Evolutionary conservation across 2,797 vertebrate genomes (phyloP).

Genomic region (Oreonectes daqikongensis): DNA sequence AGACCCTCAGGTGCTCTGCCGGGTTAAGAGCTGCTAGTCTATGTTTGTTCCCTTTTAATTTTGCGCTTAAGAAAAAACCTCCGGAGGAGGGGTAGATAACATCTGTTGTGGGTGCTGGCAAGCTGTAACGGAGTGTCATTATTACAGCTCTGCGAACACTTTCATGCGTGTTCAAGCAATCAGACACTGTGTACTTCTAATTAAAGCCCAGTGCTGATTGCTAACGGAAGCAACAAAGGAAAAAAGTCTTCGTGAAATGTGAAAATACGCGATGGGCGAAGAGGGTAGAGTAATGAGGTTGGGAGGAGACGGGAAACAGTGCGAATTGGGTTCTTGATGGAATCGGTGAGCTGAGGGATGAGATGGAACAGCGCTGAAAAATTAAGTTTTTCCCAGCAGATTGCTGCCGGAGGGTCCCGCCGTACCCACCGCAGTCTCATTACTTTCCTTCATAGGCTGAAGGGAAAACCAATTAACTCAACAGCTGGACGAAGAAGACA

Average conservation of each 20-base stretch:
- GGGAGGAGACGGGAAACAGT: conserved; percentile 48
- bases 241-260: conserved; percentile 33
- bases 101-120: conserved; percentile 47
- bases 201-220: conserved; percentile 42
- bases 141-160: conserved; percentile 25
- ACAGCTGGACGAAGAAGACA: conserved; percentile 54
- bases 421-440: conserved; percentile 46
- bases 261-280: conserved; percentile 22
- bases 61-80: background rate
- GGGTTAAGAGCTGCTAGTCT: conserved; percentile 25
- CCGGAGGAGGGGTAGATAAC: conserved; percentile 28
- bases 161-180: conserved; percentile 41
- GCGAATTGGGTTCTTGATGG: conserved; percentile 50
- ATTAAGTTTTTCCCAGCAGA: conserved; percentile 44
- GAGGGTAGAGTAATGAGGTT: conserved; percentile 37
- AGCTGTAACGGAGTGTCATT: conserved; percentile 23
- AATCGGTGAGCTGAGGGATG: conserved; percentile 46
- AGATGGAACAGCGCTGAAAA: conserved; percentile 44
- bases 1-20: conserved; percentile 21
- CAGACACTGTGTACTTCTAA: conserved; percentile 21
- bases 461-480: conserved; percentile 59
- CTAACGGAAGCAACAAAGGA: conserved; percentile 25
- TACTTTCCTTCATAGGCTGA: conserved; percentile 55
- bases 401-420: conserved; percentile 39
- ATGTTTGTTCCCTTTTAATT: conserved; percentile 24